Evolutionary conservation across 2,888 invertebrate species (phyloP).

Genomic region (Ectemnius lituratus): DNA sequence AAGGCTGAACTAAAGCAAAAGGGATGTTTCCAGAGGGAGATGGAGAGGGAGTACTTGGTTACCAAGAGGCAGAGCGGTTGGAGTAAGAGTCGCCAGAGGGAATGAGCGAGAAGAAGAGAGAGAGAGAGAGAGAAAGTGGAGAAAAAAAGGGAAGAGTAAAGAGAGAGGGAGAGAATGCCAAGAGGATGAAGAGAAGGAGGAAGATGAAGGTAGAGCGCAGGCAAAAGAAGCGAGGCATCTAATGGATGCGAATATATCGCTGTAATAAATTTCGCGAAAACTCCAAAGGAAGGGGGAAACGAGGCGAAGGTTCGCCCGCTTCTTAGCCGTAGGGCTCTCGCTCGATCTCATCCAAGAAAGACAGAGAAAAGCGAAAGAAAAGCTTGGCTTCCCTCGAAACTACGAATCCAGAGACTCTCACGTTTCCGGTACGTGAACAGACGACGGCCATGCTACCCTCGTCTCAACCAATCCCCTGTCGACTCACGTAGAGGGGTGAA

Average conservation of each 20-base stretch:
- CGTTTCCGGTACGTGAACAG: conserved; percentile 71
- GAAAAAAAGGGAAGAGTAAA: background rate
- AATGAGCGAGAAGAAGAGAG: background rate
- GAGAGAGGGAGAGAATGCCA: conserved; percentile 19
- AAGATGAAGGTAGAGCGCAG: conserved; percentile 37
- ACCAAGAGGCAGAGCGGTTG: background rate
- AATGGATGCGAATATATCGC: conserved; percentile 78
- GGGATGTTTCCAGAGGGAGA: background rate
- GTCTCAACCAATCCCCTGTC: conserved; percentile 66
- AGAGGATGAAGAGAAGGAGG: conserved; percentile 14
- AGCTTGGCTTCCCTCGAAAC: conserved; percentile 49
- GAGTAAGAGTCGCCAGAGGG: background rate
- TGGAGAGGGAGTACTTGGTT: conserved; percentile 7
- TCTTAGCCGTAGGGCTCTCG: conserved; percentile 59
- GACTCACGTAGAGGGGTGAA: conserved; percentile 56
- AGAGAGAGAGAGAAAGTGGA: background rate
- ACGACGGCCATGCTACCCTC: conserved; percentile 73
- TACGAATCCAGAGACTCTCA: conserved; percentile 59
- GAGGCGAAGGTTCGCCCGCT: conserved; percentile 32
- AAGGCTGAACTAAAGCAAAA: conserved; percentile 5
- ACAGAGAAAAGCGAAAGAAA: conserved; percentile 58
- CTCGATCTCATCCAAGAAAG: conserved; percentile 51
- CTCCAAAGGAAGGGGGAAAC: conserved; percentile 29
- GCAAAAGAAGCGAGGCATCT: conserved; percentile 73
- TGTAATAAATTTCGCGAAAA: conserved; percentile 77